Evolutionary conservation across 2,888 invertebrate species (phyloP), one percentile per base, ranked within the genome.

Genomic region (Imbricaverruca yamaguchii): DNA sequence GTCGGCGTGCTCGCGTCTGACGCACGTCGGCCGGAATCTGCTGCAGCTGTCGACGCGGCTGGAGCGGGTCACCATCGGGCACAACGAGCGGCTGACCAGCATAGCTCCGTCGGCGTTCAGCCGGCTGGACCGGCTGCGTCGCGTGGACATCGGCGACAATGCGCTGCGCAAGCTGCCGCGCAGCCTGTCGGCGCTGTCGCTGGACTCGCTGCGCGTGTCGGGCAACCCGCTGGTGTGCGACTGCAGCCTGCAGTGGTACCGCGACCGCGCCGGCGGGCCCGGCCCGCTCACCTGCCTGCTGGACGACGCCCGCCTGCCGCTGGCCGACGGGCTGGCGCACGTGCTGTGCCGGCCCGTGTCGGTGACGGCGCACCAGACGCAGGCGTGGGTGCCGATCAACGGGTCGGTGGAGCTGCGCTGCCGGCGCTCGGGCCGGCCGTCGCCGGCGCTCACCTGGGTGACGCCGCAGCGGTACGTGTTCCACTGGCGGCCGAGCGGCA

Each of bases 321-420:
- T 84, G 15, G 65, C 80, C n/a, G 82, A 65, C 15, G 81, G 82
- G 55, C 74, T 83, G 13, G 78, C 81, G 4, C 57, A 63, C 69
- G 77, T 83, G 53, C 55, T 69, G 59, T 84, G 84, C 80, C 25
- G 78, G 61, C 78, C 80, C 39, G 82, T 79, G 23, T 57, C 83
- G 53, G 79, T 79, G n/a, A 56, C 15, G 23, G 63, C 55, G 39
- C 83, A 82, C 80, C 57, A 81, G 63, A 69, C 80, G 67, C 83
- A 79, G 57, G 79, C 83, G 57, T 79, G 82, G 82, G 67, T 82
- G 15, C 59, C 65, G 18, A 74, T 80, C 65, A 81, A 78, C n/a
- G 81, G 80, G 65, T 82, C 83, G 77, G 83, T 82, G 59, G 74
- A 81, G 39, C 81, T 84, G 63, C 83, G 82, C 80, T 84, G 84